Base-by-base conservation (phyloP, 2,888 invertebrate species). In the Leptinotarsa peninsularis region DNA sequence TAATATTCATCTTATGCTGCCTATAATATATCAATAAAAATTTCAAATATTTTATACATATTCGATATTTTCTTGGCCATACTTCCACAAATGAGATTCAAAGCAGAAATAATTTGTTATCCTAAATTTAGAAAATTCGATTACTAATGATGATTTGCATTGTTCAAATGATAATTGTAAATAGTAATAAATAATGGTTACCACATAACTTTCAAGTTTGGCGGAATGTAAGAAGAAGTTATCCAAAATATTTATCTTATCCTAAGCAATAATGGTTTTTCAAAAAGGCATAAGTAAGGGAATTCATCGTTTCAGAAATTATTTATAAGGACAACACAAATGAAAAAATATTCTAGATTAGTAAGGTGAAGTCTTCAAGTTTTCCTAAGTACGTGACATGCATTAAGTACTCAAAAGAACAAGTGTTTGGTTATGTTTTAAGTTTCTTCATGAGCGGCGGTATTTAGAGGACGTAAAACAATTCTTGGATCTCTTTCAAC, bases 401-500 rank as follows among this genome's bases (percentile, higher is more conserved):
- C 33, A 52, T n/a, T 71, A 74, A 72, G 72, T 76, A 76, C 73
- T 60, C 15, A 21, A 67, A 21, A 71, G 67, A 5, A 71, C 23
- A 17, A 15, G 33, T n/a, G 33, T 21, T 43, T 18, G 27, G 27
- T 60, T 17, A 49, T 23, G 60, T 43, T 66, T 76, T 78, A 80
- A 71, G 90, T 90, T 82, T 91, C 91, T 84, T 91, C 91, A 71
- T 90, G 90, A 78, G 90, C 89, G 60, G 86, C 83, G 54, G 85
- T 83, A 87, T 93, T 93, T 79, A 93, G 89, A 27, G 94, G 93
- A 82, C 91, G 90, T 68, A 92, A 87, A 49, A 92, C 91, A 83
- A 92, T 92, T 83, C 92, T 88, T 71, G 94, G 94, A 85, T 94
- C 92, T 49, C 92, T 92, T 85, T 94, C 94, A 81, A 94, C 89